Percentiles rank a stretch among this genome's conserved stretches.
These are phyloP conservation scores for Molossus molossus DNA, from an alignment of 2,797 vertebrate genomes.

Conservation along the genomic window DNA sequence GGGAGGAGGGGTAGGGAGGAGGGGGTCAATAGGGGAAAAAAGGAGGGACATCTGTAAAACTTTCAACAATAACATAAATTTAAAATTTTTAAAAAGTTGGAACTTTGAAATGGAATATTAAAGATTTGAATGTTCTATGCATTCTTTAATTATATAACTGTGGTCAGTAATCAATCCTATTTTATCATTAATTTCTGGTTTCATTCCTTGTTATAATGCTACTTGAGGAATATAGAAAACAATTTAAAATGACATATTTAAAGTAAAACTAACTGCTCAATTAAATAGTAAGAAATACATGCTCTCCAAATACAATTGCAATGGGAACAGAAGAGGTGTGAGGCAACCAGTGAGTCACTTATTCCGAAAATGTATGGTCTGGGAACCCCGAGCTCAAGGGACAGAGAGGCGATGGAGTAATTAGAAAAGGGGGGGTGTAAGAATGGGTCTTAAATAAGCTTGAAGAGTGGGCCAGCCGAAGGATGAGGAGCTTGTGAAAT, in stretches of 20 bases:
- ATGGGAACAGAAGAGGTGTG: neutral
- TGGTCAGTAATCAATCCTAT: slow-evolving; percentile 23
- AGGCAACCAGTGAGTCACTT: neutral
- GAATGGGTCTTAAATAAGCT: neutral
- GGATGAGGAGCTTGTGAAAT: neutral
- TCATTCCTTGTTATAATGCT: slow-evolving; percentile 17
- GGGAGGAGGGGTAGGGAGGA: too few relatives aligned
- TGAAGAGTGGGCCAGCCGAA: neutral
- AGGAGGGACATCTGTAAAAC: too few relatives aligned
- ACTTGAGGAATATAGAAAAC: slow-evolving; percentile 30
- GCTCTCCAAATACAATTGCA: neutral
- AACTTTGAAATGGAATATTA: slow-evolving; percentile 26
- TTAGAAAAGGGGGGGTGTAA: neutral
- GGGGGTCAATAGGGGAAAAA: too few relatives aligned
- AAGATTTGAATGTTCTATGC: slow-evolving; percentile 13
- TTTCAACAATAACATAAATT: too few relatives aligned
- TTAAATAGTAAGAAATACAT: slow-evolving; percentile 2
- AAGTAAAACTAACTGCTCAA: slow-evolving; percentile 14
- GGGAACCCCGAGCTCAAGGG: neutral
- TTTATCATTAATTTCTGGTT: slow-evolving; percentile 41
- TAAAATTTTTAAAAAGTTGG: neutral
- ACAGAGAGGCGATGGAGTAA: neutral
- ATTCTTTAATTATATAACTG: slow-evolving; percentile 41
- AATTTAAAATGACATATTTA: slow-evolving; percentile 45
- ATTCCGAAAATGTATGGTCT: neutral